Base-by-base conservation (phyloP, 2,113 vertebrate genomes). In the Carassius carassius region DNA sequence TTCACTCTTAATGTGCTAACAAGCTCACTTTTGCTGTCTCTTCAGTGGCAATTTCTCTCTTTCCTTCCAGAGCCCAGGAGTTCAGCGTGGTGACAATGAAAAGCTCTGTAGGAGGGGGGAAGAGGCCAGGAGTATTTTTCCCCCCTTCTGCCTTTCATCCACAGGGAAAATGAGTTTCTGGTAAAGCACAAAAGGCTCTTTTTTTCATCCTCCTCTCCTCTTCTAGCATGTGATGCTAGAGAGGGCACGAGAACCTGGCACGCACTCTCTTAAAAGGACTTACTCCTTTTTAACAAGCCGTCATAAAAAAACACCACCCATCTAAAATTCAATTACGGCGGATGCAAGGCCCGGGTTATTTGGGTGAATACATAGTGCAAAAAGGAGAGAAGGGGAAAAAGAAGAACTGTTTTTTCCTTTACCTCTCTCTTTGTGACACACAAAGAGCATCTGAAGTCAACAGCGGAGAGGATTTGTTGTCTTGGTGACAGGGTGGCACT, bases 151-250 rank as follows among this genome's bases (percentile, higher is more conserved):
- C 91, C 96, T 97, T 97, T 96, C 96, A 98, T 96, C 95, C 95
- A 94, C 94, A 93, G 95, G 95, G 96, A 99, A 98, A 98, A 98
- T 97, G 95, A 97, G 97, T 97, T 98, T 97, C 95, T 97, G 95
- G 96, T 96, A 96, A 95, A 92, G 96, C 95, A 98, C 97, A 98
- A 98, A 97, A 96, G 96, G 96, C 94, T 93, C 94, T 95, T 95
- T 97, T 97, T 96, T 96, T 29, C 29, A 73, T 83, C 86, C 63
- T 25, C 14, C 75, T 51, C 72, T 80, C 5, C 83, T 67, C 78
- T 81, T 85, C 56, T 29, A 62, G 69, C 78, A 37, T 77, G 83
- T 82, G 65, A 29, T 87, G 44, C 83, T 77, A 49, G 73, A 78
- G 83, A 84, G 58, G 56, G 49, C 19, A 35, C 54, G 21, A 62